Percentiles rank a stretch among this genome's conserved stretches.
phyloP scores from a whole-genome alignment of 2,888 invertebrate species.

The Agapostemon virescens region DNA sequence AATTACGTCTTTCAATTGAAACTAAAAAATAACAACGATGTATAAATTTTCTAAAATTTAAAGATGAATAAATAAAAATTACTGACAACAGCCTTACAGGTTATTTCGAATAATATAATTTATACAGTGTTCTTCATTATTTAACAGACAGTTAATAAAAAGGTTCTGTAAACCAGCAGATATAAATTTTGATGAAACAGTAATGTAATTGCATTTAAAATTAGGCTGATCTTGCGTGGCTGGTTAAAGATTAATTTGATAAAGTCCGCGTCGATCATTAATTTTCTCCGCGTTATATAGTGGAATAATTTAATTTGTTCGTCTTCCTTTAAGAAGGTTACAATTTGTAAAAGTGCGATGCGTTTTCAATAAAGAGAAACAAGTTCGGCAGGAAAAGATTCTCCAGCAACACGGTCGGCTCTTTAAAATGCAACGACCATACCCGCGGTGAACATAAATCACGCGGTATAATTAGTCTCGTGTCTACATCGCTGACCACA shows the following conservation, averaged over 20 bases:
- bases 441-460: neutral
- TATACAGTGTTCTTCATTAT: too few species aligned
- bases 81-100: too few species aligned
- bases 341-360: neutral
- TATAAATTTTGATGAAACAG: neutral
- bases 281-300: neutral
- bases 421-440: neutral
- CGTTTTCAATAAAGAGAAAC: neutral
- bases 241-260: neutral
- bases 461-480: slow-evolving; percentile 5
- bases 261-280: neutral
- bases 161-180: too few species aligned
- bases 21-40: too few species aligned
- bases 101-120: too few species aligned
- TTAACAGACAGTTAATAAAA: too few species aligned
- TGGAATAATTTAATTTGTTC: neutral
- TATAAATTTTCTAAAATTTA: too few species aligned
- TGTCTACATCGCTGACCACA: slow-evolving; percentile 12
- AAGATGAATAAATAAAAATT: too few species aligned
- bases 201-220: neutral
- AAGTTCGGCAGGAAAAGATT: neutral
- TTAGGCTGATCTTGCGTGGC: neutral
- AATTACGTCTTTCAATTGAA: too few species aligned
- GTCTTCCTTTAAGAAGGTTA: neutral
- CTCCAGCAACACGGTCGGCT: neutral